These are phyloP conservation scores for Salpingus planirostris DNA, from an alignment of 2,888 invertebrate species.

Conservation along the genomic window DNA sequence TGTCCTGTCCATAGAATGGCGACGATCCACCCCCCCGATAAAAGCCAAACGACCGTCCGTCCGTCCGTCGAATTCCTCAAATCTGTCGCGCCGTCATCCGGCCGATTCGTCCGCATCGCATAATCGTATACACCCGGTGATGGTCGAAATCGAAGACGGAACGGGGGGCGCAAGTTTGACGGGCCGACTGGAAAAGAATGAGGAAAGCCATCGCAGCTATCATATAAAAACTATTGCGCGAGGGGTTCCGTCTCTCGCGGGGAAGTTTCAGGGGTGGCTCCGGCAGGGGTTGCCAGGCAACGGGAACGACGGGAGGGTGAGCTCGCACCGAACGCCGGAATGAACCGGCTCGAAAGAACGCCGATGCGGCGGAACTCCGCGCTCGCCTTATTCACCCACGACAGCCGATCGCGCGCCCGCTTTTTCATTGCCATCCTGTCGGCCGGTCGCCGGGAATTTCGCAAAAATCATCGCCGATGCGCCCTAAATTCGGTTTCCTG, in stretches of 20 bases:
- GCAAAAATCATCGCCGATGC: too few species aligned
- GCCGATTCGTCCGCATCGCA: too few species aligned
- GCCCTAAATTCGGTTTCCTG: too few species aligned
- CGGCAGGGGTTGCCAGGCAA: slow-evolving; percentile 35
- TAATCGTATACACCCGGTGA: too few species aligned
- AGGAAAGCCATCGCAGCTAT: slow-evolving; percentile 15
- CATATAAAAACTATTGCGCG: slow-evolving; percentile 17
- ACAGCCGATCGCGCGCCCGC: slow-evolving; percentile 3
- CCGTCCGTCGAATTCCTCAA: background rate
- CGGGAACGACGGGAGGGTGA: slow-evolving; percentile 28
- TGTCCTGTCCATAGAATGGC: too few species aligned
- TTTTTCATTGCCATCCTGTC: too few species aligned
- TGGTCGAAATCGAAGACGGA: too few species aligned
- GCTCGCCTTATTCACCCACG: slow-evolving; percentile 12
- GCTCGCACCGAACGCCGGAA: slow-evolving; percentile 12
- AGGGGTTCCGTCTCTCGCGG: slow-evolving; percentile 19
- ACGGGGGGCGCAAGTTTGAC: slow-evolving; percentile 10
- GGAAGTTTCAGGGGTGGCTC: slow-evolving; percentile 34
- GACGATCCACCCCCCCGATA: slow-evolving; percentile 6
- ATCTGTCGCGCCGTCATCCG: slow-evolving; percentile 1
- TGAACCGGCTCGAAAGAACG: slow-evolving; percentile 14
- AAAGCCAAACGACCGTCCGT: slow-evolving; percentile 1
- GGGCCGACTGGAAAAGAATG: slow-evolving; percentile 11
- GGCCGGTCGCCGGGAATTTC: too few species aligned
- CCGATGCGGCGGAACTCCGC: slow-evolving; percentile 14